A percentile compares a stretch with the other conserved stretches of the same genome.
These are phyloP conservation scores for Ctenopoma kingsleyae DNA, from an alignment of 2,797 vertebrate genomes.

Conservation along the genomic window DNA sequence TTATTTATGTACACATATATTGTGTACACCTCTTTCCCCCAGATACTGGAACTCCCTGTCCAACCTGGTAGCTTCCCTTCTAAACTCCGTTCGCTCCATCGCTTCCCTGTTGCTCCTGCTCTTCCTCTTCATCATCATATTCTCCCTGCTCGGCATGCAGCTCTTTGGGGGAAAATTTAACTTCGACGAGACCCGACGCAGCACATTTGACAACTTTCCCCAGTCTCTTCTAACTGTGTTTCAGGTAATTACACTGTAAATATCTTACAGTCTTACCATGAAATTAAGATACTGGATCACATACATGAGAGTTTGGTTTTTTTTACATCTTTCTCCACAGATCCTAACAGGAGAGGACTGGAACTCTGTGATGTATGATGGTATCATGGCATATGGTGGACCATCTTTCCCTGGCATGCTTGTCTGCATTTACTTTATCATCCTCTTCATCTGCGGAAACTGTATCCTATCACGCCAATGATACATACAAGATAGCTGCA, in stretches of 20 bases:
- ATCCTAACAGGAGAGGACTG: constrained; percentile 99
- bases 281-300: neutral
- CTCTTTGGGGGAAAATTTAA: constrained; percentile 99
- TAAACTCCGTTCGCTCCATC: constrained; percentile 98
- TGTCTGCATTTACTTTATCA: constrained; percentile 99
- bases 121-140: constrained; percentile 99
- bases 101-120: constrained; percentile 96
- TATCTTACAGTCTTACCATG: neutral
- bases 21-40: constrained; percentile 23
- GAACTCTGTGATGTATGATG: constrained; percentile 99
- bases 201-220: constrained; percentile 98
- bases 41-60: constrained; percentile 99
- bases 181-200: constrained; percentile 95
- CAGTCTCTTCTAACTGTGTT: constrained; percentile 99
- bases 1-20: neutral
- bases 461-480: constrained; percentile 81
- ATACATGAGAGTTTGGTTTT: neutral
- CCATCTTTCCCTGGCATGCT: constrained; percentile 99
- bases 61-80: constrained; percentile 96
- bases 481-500: neutral
- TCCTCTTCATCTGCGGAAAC: constrained; percentile 99
- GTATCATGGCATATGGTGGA: constrained; percentile 98
- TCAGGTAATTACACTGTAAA: constrained; percentile 85
- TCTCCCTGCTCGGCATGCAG: constrained; percentile 98
- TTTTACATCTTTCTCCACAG: constrained; percentile 69